These are phyloP conservation scores for Choloepus didactylus DNA, from an alignment of 2,797 vertebrate genomes.

Conservation along the genomic window DNA sequence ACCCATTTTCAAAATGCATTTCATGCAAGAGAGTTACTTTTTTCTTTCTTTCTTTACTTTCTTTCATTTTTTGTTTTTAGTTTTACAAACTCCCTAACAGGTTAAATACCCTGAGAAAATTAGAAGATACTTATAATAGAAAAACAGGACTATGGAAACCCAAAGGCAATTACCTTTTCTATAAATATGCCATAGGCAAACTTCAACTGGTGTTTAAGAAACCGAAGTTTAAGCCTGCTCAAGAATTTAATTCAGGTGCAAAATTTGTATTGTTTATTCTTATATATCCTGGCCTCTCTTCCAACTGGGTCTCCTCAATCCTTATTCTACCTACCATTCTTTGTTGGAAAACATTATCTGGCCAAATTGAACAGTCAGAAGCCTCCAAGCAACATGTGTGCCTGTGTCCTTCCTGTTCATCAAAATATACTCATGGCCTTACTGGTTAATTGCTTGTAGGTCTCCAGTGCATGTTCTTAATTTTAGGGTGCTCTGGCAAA, in stretches of 20 bases:
- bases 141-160: background rate
- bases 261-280: background rate
- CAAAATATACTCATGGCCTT: background rate
- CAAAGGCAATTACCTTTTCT: conserved; percentile 42
- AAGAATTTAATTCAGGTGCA: conserved; percentile 17
- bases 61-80: background rate
- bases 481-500: background rate
- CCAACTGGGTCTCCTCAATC: background rate
- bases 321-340: background rate
- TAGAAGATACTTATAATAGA: conserved; percentile 24
- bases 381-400: background rate
- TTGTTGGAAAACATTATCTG: background rate
- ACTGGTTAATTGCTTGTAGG: background rate
- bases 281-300: background rate
- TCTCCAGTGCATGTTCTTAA: background rate
- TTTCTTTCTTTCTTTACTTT: background rate
- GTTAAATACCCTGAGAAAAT: conserved; percentile 30
- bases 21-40: background rate
- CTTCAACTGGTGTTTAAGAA: background rate
- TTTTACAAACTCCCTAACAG: conserved; percentile 3
- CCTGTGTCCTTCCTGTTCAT: background rate
- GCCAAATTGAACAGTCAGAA: background rate
- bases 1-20: conserved; percentile 60
- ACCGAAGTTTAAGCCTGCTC: background rate
- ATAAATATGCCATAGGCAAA: conserved; percentile 48